Evolutionary conservation across 2,797 vertebrate genomes (phyloP).

Genomic region (Nannoperca australis): DNA sequence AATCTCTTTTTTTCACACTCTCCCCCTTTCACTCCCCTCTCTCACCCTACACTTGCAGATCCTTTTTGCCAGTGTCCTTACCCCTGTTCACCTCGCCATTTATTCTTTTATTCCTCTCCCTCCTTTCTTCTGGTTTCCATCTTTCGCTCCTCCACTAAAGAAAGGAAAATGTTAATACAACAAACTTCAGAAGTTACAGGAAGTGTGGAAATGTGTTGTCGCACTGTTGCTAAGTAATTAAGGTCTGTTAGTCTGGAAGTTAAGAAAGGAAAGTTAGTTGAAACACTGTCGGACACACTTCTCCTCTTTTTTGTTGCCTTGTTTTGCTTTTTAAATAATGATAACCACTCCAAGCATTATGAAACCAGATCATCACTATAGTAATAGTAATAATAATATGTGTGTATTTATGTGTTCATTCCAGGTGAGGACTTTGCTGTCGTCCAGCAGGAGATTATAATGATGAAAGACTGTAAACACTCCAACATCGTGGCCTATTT

Average conservation of each 20-base stretch:
- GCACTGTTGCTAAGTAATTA: constrained; percentile 1
- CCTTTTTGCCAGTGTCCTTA: not conserved
- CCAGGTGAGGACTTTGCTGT: constrained; percentile 99
- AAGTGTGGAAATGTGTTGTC: constrained; percentile 13
- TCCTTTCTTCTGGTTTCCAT: constrained; percentile 2
- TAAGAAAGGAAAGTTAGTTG: not conserved
- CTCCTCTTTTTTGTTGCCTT: not conserved
- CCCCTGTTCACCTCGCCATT: not conserved
- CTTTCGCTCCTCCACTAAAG: not conserved
- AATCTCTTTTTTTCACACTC: constrained; percentile 7
- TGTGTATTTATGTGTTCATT: constrained; percentile 15
- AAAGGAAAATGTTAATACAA: constrained; percentile 9
- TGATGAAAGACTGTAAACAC: constrained; percentile 99
- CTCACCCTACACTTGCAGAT: not conserved
- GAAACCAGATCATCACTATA: not conserved
- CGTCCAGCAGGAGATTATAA: constrained; percentile 99
- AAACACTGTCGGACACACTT: not conserved
- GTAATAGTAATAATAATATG: not conserved
- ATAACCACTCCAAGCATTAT: not conserved
- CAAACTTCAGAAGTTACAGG: not conserved
- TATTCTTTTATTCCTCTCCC: not conserved
- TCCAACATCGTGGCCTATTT: constrained; percentile 99
- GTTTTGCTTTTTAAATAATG: not conserved
- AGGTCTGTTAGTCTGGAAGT: not conserved
- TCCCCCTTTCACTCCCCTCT: not conserved